Evolutionary conservation across 2,797 vertebrate species (phyloP).

Genomic region (Peromyscus nudipes): DNA sequence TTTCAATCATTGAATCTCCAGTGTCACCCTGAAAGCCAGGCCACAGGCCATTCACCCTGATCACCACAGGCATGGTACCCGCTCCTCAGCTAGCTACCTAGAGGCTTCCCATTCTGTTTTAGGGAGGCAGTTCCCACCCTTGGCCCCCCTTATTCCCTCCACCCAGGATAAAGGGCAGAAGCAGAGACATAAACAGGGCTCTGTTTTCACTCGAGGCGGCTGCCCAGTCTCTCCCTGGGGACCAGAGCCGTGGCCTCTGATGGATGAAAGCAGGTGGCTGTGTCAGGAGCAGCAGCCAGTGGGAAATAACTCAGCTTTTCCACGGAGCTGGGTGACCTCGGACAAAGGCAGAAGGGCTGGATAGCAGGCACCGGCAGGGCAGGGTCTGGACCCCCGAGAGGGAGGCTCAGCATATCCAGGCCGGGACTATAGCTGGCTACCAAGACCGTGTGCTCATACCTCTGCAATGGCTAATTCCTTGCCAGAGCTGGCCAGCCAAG

Average conservation of each 20-base stretch:
- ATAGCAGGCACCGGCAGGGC: slow-evolving; percentile 60
- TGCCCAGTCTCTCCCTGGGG: slow-evolving; percentile 48
- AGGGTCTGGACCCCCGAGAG: neutral
- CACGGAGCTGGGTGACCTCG: slow-evolving; percentile 78
- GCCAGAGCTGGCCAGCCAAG: neutral
- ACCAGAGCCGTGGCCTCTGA: slow-evolving; percentile 73
- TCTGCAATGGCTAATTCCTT: neutral
- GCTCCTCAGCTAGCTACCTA: neutral
- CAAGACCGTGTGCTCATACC: neutral
- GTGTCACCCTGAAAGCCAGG: neutral
- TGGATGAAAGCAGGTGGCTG: slow-evolving; percentile 88
- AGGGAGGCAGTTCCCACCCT: neutral
- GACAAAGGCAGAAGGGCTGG: slow-evolving; percentile 63
- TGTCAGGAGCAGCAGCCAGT: slow-evolving; percentile 64
- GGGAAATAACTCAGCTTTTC: slow-evolving; percentile 79
- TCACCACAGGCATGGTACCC: neutral
- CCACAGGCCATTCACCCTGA: neutral
- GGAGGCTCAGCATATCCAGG: neutral
- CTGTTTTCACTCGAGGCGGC: slow-evolving; percentile 84
- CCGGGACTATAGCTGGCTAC: neutral
- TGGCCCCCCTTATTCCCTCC: neutral
- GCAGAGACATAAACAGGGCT: slow-evolving; percentile 68
- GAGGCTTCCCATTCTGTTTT: slow-evolving; percentile 17
- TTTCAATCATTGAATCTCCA: neutral
- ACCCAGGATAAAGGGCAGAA: slow-evolving; percentile 29